These are phyloP conservation scores for Polymixis flavicincta DNA, from an alignment of 2,888 invertebrate species.

Conservation along the genomic window DNA sequence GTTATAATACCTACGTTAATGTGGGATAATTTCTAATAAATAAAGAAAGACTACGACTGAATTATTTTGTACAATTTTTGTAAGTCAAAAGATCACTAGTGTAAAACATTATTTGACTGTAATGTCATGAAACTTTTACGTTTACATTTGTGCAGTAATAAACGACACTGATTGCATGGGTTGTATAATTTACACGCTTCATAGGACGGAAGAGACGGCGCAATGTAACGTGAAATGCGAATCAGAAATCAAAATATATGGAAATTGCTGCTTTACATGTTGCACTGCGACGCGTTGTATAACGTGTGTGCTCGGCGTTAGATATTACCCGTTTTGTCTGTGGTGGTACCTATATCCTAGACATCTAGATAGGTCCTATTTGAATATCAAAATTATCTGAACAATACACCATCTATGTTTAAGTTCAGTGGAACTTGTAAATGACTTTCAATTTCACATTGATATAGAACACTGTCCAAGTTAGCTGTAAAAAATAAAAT, in stretches of 20 bases:
- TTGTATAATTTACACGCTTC: constrained; percentile 6
- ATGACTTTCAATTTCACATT: too few relatives aligned
- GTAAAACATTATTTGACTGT: background rate
- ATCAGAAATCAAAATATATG: constrained; percentile 10
- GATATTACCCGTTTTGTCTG: background rate
- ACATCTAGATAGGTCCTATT: background rate
- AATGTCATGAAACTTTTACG: background rate
- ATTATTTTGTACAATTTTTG: background rate
- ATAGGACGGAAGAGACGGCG: background rate
- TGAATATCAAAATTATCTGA: background rate
- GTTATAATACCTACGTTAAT: too few relatives aligned
- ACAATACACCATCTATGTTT: background rate
- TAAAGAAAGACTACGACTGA: too few relatives aligned
- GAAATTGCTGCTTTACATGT: constrained; percentile 14
- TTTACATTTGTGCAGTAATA: background rate
- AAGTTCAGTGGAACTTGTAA: background rate
- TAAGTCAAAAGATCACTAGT: too few relatives aligned
- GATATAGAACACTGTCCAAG: too few relatives aligned
- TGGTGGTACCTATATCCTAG: background rate
- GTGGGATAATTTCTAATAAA: too few relatives aligned
- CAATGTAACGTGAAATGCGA: background rate
- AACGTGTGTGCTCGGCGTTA: background rate
- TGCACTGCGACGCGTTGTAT: background rate
- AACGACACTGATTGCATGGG: background rate
- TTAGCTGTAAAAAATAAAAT: too few relatives aligned